Conservation (phyloP, 2,113 vertebrate species). For the Rhabdornis inornatus region DNA sequence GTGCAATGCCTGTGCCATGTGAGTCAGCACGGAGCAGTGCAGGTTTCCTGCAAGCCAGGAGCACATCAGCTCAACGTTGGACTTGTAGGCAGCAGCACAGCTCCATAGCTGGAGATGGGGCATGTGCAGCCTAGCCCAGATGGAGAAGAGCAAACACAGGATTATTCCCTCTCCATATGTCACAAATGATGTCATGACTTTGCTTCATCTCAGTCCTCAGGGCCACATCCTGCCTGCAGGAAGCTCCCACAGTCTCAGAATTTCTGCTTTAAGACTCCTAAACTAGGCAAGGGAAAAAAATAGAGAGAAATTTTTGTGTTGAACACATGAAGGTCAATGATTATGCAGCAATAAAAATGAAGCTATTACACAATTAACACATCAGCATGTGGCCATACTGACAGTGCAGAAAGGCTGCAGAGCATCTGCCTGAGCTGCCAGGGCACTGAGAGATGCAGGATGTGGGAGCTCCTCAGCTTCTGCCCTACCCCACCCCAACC, state of each 20-base stretch:
- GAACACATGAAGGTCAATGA: not conserved
- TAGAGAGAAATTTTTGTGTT: not conserved
- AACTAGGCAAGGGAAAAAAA: not conserved
- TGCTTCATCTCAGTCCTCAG: not conserved
- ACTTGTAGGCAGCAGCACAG: not conserved
- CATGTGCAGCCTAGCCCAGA: not conserved
- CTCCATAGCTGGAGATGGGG: not conserved
- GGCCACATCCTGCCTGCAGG: not conserved
- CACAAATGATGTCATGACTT: not conserved
- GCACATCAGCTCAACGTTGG: accelerated
- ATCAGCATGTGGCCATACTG: not conserved
- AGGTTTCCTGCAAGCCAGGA: not conserved
- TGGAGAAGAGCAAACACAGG: not conserved
- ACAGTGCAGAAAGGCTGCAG: not conserved
- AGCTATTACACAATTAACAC: not conserved
- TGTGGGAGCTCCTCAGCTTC: not conserved
- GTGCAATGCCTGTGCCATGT: accelerated
- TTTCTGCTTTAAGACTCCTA: not conserved
- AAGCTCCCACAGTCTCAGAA: not conserved
- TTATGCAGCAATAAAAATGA: not conserved
- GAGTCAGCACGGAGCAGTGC: not conserved
- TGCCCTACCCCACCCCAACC: not conserved
- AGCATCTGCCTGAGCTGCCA: not conserved
- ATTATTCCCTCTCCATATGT: not conserved
- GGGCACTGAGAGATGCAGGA: not conserved